These are phyloP conservation scores for Kryphioiulus occultus DNA, from an alignment of 2,888 invertebrate species.

Conservation along the genomic window DNA sequence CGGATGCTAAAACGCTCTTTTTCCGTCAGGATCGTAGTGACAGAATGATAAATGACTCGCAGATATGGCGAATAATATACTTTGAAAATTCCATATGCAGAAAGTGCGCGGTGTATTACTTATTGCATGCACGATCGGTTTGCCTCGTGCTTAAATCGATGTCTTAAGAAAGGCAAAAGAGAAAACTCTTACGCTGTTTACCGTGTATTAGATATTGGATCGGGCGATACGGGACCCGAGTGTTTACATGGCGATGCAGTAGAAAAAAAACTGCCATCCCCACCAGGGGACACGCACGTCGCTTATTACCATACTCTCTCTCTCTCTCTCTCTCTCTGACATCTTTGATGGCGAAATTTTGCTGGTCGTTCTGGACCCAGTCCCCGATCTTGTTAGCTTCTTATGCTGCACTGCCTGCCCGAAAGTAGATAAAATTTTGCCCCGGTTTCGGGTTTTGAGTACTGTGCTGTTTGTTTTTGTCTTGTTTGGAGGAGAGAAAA, in stretches of 20 bases:
- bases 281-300: background rate
- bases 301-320: background rate
- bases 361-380: too few relatives aligned
- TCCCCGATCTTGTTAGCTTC: background rate
- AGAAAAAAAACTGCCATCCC: background rate
- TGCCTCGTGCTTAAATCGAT: background rate
- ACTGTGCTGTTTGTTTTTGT: background rate
- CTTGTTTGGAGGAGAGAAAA: background rate
- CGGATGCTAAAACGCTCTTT: background rate
- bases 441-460: background rate
- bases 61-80: constrained; percentile 43
- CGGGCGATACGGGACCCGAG: background rate
- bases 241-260: background rate
- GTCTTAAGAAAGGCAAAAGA: constrained; percentile 17
- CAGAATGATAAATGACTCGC: constrained; percentile 46
- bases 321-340: background rate
- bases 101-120: constrained; percentile 30
- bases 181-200: constrained; percentile 20
- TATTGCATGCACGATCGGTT: constrained; percentile 31
- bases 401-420: background rate
- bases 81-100: constrained; percentile 31
- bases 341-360: background rate
- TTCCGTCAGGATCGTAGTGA: constrained; percentile 22
- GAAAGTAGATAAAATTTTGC: background rate
- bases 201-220: background rate